Evolutionary conservation across 2,888 invertebrate species (phyloP), one percentile per base, ranked within the genome.

Genomic region (Euplagia quadripunctaria): DNA sequence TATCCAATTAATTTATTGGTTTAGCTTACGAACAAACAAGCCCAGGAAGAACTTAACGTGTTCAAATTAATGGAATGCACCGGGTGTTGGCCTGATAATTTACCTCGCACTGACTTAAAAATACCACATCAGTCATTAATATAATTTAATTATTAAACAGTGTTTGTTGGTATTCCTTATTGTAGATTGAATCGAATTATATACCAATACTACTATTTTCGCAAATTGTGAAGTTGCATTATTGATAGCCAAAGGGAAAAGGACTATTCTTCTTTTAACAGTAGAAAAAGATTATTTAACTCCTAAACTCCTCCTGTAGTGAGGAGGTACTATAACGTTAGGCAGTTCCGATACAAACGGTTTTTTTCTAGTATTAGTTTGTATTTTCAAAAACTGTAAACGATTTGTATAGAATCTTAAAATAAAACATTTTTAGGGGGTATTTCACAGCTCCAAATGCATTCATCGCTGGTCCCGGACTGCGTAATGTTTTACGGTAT

Each of bases 401-500:
- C 4, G 14, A 51, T 51, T 16, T 51, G 12, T 16, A 67, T 49
- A 72, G 52, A 78, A 74, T 75, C 74, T 20, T 63, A 46, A 61
- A 61, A 61, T 14, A 72, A 63, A 20, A 16, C n/a, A 31, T 70
- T 63, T 70, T 31, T 63, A 1, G 16, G 42, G 85, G 79, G 92
- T 92, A 92, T 91, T 89, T 90, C 86, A 87, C 95, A 93, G 90
- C 95, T 95, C 94, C 81, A 83, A 87, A 88, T 90, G 86, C 88
- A 91, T 93, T 87, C 87, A 61, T 31, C 61, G 82, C 86, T 88
- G 87, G 90, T 90, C 90, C 90, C 91, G 92, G 90, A 92, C 94
- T 95, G 91, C 94, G 94, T 95, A 95, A 95, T 95, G 95, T 94
- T 96, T 95, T 96, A 96, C 95, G 95, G 95, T 95, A 96, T 96